Percentiles rank a stretch among this genome's conserved stretches.
Evolutionary conservation across 2,113 vertebrate species (phyloP).

Genomic region (Nothocercus nigrocapillus): DNA sequence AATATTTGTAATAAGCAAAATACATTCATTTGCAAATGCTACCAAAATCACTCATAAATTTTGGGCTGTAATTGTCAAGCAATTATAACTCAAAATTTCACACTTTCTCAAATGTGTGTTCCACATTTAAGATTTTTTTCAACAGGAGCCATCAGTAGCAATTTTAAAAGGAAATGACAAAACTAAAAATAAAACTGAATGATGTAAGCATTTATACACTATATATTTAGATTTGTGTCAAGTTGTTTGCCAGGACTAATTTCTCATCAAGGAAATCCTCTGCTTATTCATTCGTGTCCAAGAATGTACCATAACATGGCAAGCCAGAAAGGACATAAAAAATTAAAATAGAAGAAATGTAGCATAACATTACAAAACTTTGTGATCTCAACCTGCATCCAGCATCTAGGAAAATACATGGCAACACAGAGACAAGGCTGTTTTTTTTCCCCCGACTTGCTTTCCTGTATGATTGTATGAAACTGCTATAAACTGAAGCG

Average conservation of each 20-base stretch:
- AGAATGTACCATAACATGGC: neutral
- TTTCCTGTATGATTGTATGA: neutral
- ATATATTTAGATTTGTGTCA: neutral
- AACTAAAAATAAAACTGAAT: neutral
- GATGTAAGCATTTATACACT: neutral
- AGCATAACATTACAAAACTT: neutral
- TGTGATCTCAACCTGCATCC: neutral
- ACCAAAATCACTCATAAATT: neutral
- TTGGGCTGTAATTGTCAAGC: neutral
- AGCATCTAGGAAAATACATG: neutral
- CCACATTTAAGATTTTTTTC: neutral
- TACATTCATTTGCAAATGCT: neutral
- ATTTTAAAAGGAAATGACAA: neutral
- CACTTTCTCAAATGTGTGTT: neutral
- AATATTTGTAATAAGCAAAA: conserved; percentile 19
- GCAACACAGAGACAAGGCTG: neutral
- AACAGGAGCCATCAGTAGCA: neutral
- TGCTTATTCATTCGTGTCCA: neutral
- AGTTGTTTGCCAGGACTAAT: neutral
- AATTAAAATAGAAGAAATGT: neutral
- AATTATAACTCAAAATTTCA: neutral
- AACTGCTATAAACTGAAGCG: neutral
- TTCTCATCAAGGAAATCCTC: neutral
- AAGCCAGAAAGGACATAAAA: neutral
- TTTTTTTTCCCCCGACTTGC: fast-evolving